Evolutionary conservation across 30 jellyfish, hydroid and myxozoan genomes (phyloP), one percentile per base, ranked within the genome.

Genomic region (Phacellophora camtschatica): DNA sequence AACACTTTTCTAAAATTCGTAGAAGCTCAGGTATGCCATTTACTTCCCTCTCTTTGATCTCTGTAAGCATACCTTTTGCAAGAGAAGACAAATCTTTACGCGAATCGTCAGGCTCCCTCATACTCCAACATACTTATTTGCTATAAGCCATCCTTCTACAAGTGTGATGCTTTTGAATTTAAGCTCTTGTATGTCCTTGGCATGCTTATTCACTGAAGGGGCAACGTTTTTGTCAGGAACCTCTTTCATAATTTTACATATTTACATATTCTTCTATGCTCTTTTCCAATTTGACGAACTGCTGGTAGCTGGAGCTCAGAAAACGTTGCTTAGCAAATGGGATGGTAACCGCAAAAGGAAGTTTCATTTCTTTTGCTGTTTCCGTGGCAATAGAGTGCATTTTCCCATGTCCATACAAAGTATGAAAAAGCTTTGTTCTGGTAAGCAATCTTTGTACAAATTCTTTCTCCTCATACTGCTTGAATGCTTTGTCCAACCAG

Each of bases 241-340:
- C 59, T 46, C 20, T 46, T 27, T 46, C 27, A 7, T 10, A 46
- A 46, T 27, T 46, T 46, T 27, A 46, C 6, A 27, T 46, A 15
- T n/a, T n/a, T n/a, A 68, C 27, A 41, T 42, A 68, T 16, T 34
- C 43, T n/a, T 68, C 83, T 24, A 68, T 3, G 70, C 83, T 68
- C 20, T 36, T 20, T 39, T 68, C 83, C n/a, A 68, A 39, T 24
- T 36, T 68, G 1, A 68, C 20, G 20, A 35, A 68, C 23, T 68
- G 83, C 32, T 68, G 67, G 55, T 68, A 68, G 42, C 83, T 68
- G 45, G 73, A 34, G 68, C 83, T 68, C 19, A 68, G 27, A 42
- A 68, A 68, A 8, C 83, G 67, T 42, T 68, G 83, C 3, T 30
- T 73, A 18, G 83, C 83, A 68, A 68, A 68, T 3, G 68, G 41